Evolutionary conservation across 2,797 vertebrate genomes (phyloP), one percentile per base, ranked within the genome.

Genomic region (Alosa sapidissima): DNA sequence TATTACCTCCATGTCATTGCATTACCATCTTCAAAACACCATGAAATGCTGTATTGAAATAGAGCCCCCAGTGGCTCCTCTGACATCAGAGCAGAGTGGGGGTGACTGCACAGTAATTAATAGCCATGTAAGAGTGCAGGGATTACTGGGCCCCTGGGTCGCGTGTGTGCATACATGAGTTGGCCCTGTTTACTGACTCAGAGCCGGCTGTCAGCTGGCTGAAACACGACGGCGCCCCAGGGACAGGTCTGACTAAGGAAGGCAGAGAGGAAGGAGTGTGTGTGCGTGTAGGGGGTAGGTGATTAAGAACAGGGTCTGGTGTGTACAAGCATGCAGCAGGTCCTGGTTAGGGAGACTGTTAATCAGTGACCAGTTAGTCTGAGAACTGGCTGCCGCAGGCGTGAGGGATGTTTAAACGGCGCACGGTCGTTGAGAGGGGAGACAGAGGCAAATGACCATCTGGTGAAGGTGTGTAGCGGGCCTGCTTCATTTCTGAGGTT

Each of bases 271-370:
- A 16, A 55, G 6, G 54, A 19, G 68, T 72, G 68, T 72, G 68
- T 72, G 68, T 41, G 68, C 41, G 33, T 72, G 65, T 72, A 13
- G 13, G 33, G 11, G 11, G 41, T 13, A 16, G 33, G 72, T 47
- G 72, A 78, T 78, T 84, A 84, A 81, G 48, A 72, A 78, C 78
- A 5, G 48, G 49, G 33, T 41, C 68, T 81, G 72, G 83, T 78
- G 72, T 78, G 72, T 78, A 47, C 72, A 78, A 78, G 41, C 72
- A 45, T 41, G 4, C 72, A 78, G 72, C 72, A 41, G 72, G 72
- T 78, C 16, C 58, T 24, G n/a, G 58, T 62, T 62, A 62, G 19
- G 19, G 72, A 78, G 72, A 19, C 72, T 21, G 16, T 47, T 47
- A 78, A 78, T 78, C 72, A 45, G 72, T 78, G 72, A 78, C 72